A percentile compares a stretch with the other conserved stretches of the same genome.
These are phyloP conservation scores for Parascotia fuliginaria DNA, from an alignment of 2,888 invertebrate species.

Conservation along the genomic window DNA sequence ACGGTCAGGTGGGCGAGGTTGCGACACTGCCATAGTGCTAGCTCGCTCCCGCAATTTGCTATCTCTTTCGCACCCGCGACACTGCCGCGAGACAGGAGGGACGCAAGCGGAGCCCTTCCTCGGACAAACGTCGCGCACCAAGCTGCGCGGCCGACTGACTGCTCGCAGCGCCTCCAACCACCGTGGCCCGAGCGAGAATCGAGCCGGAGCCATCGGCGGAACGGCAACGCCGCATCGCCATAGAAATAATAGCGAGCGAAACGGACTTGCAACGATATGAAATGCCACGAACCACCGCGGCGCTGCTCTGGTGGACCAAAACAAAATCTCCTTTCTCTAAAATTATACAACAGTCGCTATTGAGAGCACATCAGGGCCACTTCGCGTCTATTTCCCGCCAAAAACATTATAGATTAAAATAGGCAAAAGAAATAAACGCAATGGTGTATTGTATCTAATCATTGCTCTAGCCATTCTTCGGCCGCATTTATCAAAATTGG, in stretches of 20 bases:
- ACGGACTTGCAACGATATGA: slow-evolving; percentile 75
- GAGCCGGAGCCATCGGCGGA: slow-evolving; percentile 60
- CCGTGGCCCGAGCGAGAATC: slow-evolving; percentile 62
- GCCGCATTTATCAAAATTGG: no score
- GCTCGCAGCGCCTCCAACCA: slow-evolving; percentile 60
- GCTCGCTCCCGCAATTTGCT: slow-evolving; percentile 59
- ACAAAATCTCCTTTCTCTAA: slow-evolving; percentile 85
- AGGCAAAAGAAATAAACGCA: slow-evolving; percentile 1
- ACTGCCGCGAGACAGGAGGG: slow-evolving; percentile 54
- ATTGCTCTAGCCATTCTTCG: slow-evolving; percentile 2
- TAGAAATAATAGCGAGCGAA: slow-evolving; percentile 71
- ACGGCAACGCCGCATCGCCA: slow-evolving; percentile 81
- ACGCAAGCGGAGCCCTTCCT: slow-evolving; percentile 70
- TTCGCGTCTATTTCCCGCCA: slow-evolving; percentile 62
- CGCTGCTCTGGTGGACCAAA: slow-evolving; percentile 81
- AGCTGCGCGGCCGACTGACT: slow-evolving; percentile 85
- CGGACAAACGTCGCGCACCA: slow-evolving; percentile 84
- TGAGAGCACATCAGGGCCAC: slow-evolving; percentile 57
- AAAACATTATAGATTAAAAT: slow-evolving; percentile 34
- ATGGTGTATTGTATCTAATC: slow-evolving; percentile 3
- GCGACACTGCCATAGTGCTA: slow-evolving; percentile 80
- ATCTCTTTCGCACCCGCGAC: slow-evolving; percentile 71
- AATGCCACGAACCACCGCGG: slow-evolving; percentile 76
- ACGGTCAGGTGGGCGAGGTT: slow-evolving; percentile 86
- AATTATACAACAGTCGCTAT: slow-evolving; percentile 79